phyloP scores from a whole-genome alignment of 2,797 vertebrate genomes.

The Pachyuromys duprasi region DNA sequence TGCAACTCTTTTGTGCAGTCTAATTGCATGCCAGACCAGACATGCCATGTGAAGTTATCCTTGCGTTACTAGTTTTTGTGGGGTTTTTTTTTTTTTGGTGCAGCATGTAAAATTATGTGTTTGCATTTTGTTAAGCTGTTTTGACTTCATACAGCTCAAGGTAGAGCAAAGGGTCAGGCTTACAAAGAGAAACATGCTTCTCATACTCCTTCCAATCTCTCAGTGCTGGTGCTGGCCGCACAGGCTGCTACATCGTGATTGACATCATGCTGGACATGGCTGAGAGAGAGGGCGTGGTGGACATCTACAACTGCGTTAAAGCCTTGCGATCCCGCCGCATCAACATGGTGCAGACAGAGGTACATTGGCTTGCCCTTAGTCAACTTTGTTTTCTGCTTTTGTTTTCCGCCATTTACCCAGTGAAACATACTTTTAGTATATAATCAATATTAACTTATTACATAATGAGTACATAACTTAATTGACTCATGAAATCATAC shows the following conservation, averaged over 20 bases:
- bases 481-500: neutral
- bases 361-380: conserved; percentile 69
- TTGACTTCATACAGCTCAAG: neutral
- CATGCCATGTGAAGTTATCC: neutral
- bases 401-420: neutral
- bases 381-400: neutral
- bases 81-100: neutral
- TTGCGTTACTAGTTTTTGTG: neutral
- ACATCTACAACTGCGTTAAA: conserved; percentile 99
- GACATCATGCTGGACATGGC: conserved; percentile 99
- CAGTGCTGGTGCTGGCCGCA: conserved; percentile 98
- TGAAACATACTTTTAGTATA: neutral
- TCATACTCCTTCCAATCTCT: conserved; percentile 45
- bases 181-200: neutral
- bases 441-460: conserved; percentile 14
- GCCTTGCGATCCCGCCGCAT: conserved; percentile 97
- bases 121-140: neutral
- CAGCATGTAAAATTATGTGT: neutral
- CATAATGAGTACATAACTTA: too few relatives aligned
- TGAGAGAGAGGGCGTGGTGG: conserved; percentile 98
- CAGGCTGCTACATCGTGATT: conserved; percentile 99
- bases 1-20: neutral
- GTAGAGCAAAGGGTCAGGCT: neutral
- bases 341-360: conserved; percentile 98
- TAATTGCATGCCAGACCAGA: neutral